Evolutionary conservation across 2,113 vertebrate species (phyloP).

Genomic region (Spizaetus ornatus): DNA sequence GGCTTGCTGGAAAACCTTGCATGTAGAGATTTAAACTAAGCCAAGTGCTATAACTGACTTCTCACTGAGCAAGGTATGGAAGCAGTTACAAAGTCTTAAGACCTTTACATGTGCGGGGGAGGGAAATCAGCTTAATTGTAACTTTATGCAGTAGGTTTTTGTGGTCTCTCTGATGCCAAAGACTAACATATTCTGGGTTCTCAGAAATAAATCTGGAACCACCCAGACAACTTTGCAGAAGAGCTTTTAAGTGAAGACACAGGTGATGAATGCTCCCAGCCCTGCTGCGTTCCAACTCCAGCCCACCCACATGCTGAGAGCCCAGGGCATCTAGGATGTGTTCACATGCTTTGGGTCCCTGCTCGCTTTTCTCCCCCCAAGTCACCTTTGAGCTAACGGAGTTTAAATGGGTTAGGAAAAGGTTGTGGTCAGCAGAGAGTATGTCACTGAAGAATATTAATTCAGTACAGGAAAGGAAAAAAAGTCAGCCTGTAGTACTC

Average conservation of each 20-base stretch:
- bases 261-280: background rate
- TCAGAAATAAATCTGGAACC: background rate
- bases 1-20: background rate
- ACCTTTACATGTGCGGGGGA: background rate
- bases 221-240: background rate
- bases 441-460: background rate
- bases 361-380: background rate
- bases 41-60: background rate
- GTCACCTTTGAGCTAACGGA: background rate
- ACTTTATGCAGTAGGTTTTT: background rate
- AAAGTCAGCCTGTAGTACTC: background rate
- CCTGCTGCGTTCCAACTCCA: background rate
- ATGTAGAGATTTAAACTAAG: background rate
- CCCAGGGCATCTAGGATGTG: rapidly evolving
- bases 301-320: background rate
- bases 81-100: background rate
- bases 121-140: background rate
- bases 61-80: background rate
- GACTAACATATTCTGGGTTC: background rate
- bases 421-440: background rate
- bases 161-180: background rate
- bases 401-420: background rate
- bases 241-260: background rate
- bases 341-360: background rate
- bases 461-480: background rate